Percentiles rank a stretch among this genome's conserved stretches.
Conservation (phyloP, 2,888 invertebrate species). For the Conistra vaccinii region DNA sequence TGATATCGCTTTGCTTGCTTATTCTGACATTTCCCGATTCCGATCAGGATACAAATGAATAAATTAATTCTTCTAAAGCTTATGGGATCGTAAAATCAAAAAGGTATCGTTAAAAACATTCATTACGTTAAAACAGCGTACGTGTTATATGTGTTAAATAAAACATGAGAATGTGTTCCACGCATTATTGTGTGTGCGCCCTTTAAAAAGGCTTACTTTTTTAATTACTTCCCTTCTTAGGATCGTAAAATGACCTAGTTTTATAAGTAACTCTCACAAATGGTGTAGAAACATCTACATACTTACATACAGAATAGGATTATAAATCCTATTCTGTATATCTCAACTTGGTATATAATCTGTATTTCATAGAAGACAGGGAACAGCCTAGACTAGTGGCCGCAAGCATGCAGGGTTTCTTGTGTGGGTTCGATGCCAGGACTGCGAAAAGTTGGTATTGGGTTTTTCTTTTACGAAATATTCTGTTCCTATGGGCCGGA, state of each 20-base stretch:
- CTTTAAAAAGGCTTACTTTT: conserved; percentile 44
- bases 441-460: not conserved
- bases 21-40: conserved; percentile 16
- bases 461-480: too few species aligned
- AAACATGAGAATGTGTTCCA: conserved; percentile 43
- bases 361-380: not conserved
- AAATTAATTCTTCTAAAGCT: conserved; percentile 38
- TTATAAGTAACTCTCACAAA: conserved; percentile 35
- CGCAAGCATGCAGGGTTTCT: not conserved
- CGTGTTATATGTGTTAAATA: conserved; percentile 40
- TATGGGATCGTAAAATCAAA: not conserved
- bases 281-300: conserved; percentile 3
- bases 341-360: not conserved
- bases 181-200: conserved; percentile 20
- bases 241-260: conserved; percentile 47
- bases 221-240: conserved; percentile 47
- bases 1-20: not conserved
- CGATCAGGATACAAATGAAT: conserved; percentile 20
- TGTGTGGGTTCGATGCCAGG: not conserved
- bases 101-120: conserved; percentile 34
- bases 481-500: not conserved
- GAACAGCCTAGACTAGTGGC: too few species aligned
- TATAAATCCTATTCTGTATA: not conserved
- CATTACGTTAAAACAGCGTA: conserved; percentile 40
- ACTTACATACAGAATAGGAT: too few species aligned